Base-by-base conservation (phyloP, 2,888 invertebrate genomes). In the Pandemis cinnamomeana region DNA sequence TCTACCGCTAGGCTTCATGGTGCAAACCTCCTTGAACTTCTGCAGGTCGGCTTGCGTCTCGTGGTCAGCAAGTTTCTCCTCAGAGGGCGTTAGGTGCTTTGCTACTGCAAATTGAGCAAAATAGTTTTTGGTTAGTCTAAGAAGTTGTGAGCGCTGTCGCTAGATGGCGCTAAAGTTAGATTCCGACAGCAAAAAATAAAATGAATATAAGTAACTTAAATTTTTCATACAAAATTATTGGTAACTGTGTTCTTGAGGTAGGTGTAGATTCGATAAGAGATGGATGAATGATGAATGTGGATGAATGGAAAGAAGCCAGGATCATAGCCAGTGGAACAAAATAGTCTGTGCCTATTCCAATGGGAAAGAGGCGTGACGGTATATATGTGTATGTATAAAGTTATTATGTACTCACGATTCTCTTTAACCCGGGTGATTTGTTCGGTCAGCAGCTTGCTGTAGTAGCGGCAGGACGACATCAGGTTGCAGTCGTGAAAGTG, bases 1-100 rank as follows among this genome's bases (percentile, higher is more conserved):
- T 11, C 81, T 81, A 0, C 85, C 88, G 55, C 89, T 91, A 0
- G 91, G 91, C 67, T 87, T 90, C 91, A 91, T 91, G 0, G 89
- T 89, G 76, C 85, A 87, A 1, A 84, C 86, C 77, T 87, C 87
- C 0, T 72, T 67, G 68, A 8, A 48, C 60, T 41, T 63, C 44
- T 10, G 15, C 48, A 5, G 7, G 44, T 36, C 13, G 27, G 11
- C 76, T 53, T 15, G 75, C 77, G 6, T 74, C 64, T 62, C 58
- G 20, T 27, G 20, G 27, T 58, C 69, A 68, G 55, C 46, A 75
- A 41, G 5, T 11, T 74, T 74, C 5, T 77, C 72, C 4, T 85
- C 67, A 78, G 84, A 76, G 80, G 82, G 77, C 81, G 82, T 74
- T 78, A 85, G 71, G 46, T 81, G 85, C 77, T 79, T 87, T 20